phyloP scores from a whole-genome alignment of 2,888 invertebrate genomes.

The Noctua janthina region DNA sequence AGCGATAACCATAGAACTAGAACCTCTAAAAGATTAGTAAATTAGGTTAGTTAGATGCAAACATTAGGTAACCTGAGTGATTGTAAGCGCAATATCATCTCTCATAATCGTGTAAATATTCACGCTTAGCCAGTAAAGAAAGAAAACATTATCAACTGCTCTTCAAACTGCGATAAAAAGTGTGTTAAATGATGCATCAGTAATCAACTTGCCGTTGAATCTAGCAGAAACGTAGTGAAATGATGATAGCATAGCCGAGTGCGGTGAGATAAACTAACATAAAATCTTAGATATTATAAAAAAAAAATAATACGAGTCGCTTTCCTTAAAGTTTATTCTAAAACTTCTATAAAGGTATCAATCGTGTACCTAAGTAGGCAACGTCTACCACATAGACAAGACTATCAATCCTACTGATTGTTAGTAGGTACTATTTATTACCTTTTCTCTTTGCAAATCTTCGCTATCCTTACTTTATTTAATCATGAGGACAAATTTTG shows the following conservation, averaged over 20 bases:
- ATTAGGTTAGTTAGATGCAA: neutral
- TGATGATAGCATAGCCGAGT: neutral
- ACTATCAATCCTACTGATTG: neutral
- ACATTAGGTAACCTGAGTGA: conserved; percentile 1
- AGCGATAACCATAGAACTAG: neutral
- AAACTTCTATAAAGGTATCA: neutral
- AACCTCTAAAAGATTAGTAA: neutral
- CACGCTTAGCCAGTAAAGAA: conserved; percentile 26
- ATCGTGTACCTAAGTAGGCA: neutral
- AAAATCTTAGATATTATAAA: neutral
- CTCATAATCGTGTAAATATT: conserved; percentile 16
- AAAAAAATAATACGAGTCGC: neutral
- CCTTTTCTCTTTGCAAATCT: neutral
- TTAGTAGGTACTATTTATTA: neutral
- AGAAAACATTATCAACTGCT: conserved; percentile 11
- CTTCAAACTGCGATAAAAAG: conserved; percentile 28
- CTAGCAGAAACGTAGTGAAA: conserved; percentile 9
- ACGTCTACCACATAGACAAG: neutral
- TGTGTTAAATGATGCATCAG: conserved; percentile 45
- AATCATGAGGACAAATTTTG: conserved; percentile 26
- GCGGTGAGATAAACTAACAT: neutral
- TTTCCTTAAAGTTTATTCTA: neutral
- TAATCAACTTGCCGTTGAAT: conserved; percentile 15
- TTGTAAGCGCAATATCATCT: neutral
- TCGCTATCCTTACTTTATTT: neutral